These are phyloP conservation scores for Aegotheles bennettii DNA, from an alignment of 2,113 vertebrate genomes.

Conservation along the genomic window DNA sequence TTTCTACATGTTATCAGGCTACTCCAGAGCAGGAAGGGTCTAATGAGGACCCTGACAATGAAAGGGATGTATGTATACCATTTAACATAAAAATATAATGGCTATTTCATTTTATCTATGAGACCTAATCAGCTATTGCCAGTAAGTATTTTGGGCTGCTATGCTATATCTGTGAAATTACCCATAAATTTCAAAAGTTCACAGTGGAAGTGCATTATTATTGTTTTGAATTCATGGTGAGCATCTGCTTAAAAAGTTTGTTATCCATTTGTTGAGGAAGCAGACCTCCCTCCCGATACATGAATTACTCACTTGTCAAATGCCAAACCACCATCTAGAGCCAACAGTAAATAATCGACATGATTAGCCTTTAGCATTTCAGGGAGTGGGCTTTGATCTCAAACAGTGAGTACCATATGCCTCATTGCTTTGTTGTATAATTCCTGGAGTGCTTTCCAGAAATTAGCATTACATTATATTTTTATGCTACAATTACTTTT, in stretches of 20 bases:
- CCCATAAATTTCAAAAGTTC: constrained; percentile 5
- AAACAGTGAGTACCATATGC: neutral
- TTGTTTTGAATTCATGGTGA: neutral
- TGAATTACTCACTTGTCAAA: constrained; percentile 35
- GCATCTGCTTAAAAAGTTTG: constrained; percentile 15
- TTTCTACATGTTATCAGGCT: neutral
- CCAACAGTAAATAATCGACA: constrained; percentile 14
- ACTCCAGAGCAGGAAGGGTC: neutral
- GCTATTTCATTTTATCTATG: neutral
- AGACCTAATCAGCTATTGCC: neutral
- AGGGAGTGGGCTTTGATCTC: neutral
- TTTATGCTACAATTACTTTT: neutral
- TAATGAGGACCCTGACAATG: neutral
- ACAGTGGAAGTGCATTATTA: neutral
- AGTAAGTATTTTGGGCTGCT: neutral
- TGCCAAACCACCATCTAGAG: constrained; percentile 10
- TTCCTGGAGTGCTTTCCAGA: neutral
- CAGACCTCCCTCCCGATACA: neutral
- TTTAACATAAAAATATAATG: neutral
- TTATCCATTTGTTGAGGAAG: constrained; percentile 29
- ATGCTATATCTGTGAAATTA: neutral
- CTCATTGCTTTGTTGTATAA: neutral
- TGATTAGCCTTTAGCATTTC: constrained; percentile 23
- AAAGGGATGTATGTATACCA: neutral
- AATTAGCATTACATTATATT: neutral